Percentiles rank a stretch among this genome's conserved stretches.
These are phyloP conservation scores for Nematopogon swammerdamellus DNA, from an alignment of 2,888 invertebrate genomes.

Conservation along the genomic window DNA sequence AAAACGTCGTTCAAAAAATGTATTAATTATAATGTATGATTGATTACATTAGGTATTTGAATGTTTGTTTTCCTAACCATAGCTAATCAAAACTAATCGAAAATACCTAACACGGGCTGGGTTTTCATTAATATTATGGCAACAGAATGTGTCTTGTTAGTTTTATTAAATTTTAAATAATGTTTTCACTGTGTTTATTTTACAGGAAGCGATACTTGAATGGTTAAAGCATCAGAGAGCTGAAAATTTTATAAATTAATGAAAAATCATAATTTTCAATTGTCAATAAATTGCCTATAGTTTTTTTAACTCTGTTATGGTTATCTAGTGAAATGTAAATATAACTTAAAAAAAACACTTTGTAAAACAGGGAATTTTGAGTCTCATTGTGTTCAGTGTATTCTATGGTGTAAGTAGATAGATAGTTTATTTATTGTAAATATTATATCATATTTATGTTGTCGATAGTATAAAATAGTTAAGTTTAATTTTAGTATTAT, in stretches of 20 bases:
- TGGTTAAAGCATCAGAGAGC: conserved; percentile 12
- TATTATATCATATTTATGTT: neutral
- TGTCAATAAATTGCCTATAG: neutral
- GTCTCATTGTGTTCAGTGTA: neutral
- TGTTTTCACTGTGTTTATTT: conserved; percentile 5
- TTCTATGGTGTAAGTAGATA: neutral
- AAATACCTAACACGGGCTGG: too few relatives aligned
- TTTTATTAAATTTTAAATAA: neutral
- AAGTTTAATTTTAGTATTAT: too few relatives aligned
- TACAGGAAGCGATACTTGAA: conserved; percentile 12
- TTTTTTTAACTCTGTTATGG: neutral
- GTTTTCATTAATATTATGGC: too few relatives aligned
- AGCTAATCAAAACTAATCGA: too few relatives aligned
- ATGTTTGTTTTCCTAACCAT: too few relatives aligned
- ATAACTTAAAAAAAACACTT: neutral
- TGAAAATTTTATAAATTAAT: conserved; percentile 10
- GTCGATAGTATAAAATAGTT: too few relatives aligned
- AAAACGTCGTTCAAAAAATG: too few relatives aligned
- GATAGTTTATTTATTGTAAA: neutral
- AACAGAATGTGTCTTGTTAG: too few relatives aligned
- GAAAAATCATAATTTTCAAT: conserved; percentile 3
- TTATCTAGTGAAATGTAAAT: neutral
- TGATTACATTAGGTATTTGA: too few relatives aligned
- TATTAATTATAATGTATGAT: too few relatives aligned
- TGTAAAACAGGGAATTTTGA: neutral